Percentiles rank a stretch among this genome's conserved stretches.
Conservation (phyloP, 2,113 vertebrate genomes). For the Microcebus lehilahytsara region DNA sequence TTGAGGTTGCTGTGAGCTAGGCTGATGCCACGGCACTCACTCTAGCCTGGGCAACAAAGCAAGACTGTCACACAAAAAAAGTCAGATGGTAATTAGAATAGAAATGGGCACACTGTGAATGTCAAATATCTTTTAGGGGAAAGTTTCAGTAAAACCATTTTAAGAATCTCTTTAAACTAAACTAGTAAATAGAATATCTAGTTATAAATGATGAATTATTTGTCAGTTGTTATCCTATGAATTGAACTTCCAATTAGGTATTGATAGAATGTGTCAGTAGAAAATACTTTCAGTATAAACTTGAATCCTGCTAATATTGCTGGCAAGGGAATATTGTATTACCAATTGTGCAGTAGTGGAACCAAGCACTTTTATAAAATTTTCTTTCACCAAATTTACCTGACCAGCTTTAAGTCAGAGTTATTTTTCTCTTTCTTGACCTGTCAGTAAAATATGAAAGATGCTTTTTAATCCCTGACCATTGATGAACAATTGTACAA, state of each 20-base stretch:
- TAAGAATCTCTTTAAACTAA: conserved; percentile 21
- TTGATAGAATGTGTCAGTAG: background rate
- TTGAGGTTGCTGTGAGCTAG: too few species aligned
- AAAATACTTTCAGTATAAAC: background rate
- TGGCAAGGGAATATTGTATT: background rate
- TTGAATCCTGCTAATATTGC: background rate
- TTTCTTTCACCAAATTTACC: background rate
- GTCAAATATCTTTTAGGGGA: background rate
- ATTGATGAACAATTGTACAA: background rate
- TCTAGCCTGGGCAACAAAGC: too few species aligned
- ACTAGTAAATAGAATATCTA: conserved; percentile 5
- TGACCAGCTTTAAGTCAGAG: background rate
- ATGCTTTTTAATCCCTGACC: conserved; percentile 6
- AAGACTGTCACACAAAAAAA: background rate
- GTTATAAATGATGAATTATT: background rate
- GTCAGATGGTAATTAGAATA: background rate
- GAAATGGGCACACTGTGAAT: background rate
- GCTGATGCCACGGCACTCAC: too few species aligned
- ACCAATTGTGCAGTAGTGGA: background rate
- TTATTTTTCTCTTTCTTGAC: background rate
- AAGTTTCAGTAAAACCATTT: background rate
- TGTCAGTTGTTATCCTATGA: background rate
- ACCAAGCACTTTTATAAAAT: background rate
- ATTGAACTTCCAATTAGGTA: background rate
- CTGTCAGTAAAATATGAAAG: conserved; percentile 12